phyloP scores from a whole-genome alignment of 2,797 vertebrate species.

The Notolabrus celidotus region DNA sequence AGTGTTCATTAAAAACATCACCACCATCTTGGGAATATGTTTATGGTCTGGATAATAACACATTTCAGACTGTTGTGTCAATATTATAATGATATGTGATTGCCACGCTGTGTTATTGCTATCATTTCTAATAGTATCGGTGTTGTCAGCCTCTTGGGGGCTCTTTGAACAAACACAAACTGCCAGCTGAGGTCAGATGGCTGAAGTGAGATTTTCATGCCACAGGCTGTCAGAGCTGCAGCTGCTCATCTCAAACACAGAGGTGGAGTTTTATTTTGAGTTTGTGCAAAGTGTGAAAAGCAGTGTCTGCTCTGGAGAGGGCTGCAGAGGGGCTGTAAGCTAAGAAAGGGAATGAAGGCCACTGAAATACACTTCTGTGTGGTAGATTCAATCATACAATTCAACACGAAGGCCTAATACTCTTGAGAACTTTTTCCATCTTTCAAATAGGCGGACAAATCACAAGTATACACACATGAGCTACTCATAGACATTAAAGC shows the following conservation, averaged over 20 bases:
- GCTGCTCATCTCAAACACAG: slow-evolving; percentile 11
- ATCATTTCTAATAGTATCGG: slow-evolving; percentile 12
- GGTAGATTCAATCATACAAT: background rate
- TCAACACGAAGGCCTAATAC: background rate
- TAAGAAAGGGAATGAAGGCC: background rate
- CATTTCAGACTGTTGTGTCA: slow-evolving; percentile 12
- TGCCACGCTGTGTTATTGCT: slow-evolving; percentile 4
- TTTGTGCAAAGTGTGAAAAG: background rate
- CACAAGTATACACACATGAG: background rate
- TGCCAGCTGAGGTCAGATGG: slow-evolving; percentile 33
- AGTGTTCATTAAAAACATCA: slow-evolving; percentile 9
- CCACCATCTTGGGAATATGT: slow-evolving; percentile 1
- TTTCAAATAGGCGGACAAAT: background rate
- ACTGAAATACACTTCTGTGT: background rate
- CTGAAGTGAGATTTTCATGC: slow-evolving; percentile 31
- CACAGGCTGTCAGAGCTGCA: slow-evolving; percentile 17
- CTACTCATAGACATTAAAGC: too few species aligned
- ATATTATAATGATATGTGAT: slow-evolving; percentile 1
- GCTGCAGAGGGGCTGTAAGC: background rate
- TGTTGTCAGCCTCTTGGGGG: slow-evolving; percentile 15
- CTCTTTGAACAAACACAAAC: slow-evolving; percentile 30
- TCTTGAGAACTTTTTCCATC: background rate
- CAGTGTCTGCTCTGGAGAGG: background rate
- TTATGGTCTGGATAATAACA: slow-evolving; percentile 5
- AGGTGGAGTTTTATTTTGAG: slow-evolving; percentile 15